These are phyloP conservation scores for Galemys pyrenaicus DNA, from an alignment of 2,113 vertebrate genomes.

Conservation along the genomic window DNA sequence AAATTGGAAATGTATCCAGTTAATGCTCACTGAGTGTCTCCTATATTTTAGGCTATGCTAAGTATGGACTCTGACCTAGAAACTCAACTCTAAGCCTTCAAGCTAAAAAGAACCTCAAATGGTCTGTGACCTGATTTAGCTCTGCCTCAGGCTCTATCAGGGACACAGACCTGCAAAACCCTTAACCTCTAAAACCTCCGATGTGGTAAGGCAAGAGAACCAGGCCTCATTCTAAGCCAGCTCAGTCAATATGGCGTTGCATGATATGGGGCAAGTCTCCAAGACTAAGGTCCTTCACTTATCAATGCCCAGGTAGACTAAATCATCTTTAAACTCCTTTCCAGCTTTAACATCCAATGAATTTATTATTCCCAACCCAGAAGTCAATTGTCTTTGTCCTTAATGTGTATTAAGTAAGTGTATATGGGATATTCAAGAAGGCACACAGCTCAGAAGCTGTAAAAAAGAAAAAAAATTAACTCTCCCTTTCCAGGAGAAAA, in stretches of 20 bases:
- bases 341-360: neutral
- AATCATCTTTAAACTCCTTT: neutral
- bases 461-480: neutral
- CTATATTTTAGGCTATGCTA: neutral
- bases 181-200: neutral
- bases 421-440: neutral
- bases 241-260: neutral
- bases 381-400: neutral
- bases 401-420: neutral
- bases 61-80: neutral
- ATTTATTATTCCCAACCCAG: neutral
- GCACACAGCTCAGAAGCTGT: neutral
- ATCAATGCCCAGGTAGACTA: neutral
- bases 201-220: neutral
- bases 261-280: neutral
- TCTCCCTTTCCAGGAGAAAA: neutral
- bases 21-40: rapidly evolving
- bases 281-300: neutral
- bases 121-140: neutral
- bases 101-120: neutral
- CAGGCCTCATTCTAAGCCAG: neutral
- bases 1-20: neutral
- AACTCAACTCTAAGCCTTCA: neutral
- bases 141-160: neutral
- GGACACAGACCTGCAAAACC: neutral